Conservation (phyloP, 2,797 vertebrate genomes). For the Enteromius viviparus region DNA sequence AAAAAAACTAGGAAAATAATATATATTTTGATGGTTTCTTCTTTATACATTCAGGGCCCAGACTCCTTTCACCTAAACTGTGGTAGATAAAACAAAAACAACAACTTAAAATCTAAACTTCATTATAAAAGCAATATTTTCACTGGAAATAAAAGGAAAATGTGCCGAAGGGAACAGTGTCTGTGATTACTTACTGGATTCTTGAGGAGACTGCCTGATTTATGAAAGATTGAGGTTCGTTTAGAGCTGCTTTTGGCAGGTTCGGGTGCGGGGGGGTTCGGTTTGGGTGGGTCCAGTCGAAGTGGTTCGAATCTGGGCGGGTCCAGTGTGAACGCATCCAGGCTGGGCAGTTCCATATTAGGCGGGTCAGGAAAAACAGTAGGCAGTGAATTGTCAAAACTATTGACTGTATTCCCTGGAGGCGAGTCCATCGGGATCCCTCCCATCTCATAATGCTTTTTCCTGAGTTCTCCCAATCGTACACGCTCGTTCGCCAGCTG, state of each 20-base stretch:
- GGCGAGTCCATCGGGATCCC: not conserved
- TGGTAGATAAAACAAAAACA: slow-evolving; percentile 36
- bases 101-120: not conserved
- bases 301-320: slow-evolving; percentile 16
- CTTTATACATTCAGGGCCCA: not conserved
- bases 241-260: slow-evolving; percentile 51
- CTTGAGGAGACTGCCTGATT: slow-evolving; percentile 75
- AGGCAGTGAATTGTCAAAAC: slow-evolving; percentile 57
- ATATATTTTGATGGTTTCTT: not conserved
- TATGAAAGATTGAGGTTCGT: slow-evolving; percentile 73
- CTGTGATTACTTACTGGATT: slow-evolving; percentile 67
- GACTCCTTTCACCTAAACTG: slow-evolving; percentile 72
- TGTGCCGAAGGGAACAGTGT: not conserved
- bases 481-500: slow-evolving; percentile 90
- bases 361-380: slow-evolving; percentile 36
- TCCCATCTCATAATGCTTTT: slow-evolving; percentile 89
- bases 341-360: slow-evolving; percentile 38
- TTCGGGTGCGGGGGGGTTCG: slow-evolving; percentile 30
- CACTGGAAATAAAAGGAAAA: not conserved
- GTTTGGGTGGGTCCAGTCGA: slow-evolving; percentile 35
- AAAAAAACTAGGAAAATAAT: not conserved
- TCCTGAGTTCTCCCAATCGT: slow-evolving; percentile 91
- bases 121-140: not conserved
- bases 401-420: slow-evolving; percentile 12
- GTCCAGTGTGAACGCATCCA: slow-evolving; percentile 36